A percentile compares a stretch with the other conserved stretches of the same genome.
These are phyloP conservation scores for Ophion ventricosus DNA, from an alignment of 2,888 invertebrate species.

Conservation along the genomic window DNA sequence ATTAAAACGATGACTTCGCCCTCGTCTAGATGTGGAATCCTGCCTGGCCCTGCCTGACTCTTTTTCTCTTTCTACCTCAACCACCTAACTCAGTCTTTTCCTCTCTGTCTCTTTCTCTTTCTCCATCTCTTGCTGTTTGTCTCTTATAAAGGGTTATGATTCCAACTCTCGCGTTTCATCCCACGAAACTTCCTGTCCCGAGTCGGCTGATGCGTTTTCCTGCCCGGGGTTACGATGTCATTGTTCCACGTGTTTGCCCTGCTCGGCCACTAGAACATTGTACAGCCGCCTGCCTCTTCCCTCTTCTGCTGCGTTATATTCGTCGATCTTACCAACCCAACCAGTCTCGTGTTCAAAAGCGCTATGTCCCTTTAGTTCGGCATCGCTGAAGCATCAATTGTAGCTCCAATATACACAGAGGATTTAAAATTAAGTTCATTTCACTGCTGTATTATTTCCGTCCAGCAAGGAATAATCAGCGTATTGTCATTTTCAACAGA, in stretches of 20 bases:
- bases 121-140: conserved; percentile 30
- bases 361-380: conserved; percentile 58
- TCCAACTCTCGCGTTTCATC: conserved; percentile 53
- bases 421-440: conserved; percentile 46
- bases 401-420: conserved; percentile 49
- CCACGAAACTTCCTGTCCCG: conserved; percentile 46
- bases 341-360: conserved; percentile 46
- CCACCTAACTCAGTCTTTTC: conserved; percentile 66
- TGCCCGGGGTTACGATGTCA: conserved; percentile 74
- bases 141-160: conserved; percentile 77
- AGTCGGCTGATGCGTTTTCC: conserved; percentile 75
- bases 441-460: conserved; percentile 37
- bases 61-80: conserved; percentile 6
- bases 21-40: conserved; percentile 14
- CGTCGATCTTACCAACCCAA: conserved; percentile 39
- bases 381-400: conserved; percentile 61
- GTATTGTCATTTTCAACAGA: conserved; percentile 22
- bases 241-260: conserved; percentile 73
- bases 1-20: conserved; percentile 77
- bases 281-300: conserved; percentile 37
- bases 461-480: conserved; percentile 24
- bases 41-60: conserved; percentile 2
- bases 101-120: conserved; percentile 22
- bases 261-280: conserved; percentile 61
- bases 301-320: conserved; percentile 40